phyloP scores from a whole-genome alignment of 1,140 invertebrate species.

The Drosophila baimaii region DNA sequence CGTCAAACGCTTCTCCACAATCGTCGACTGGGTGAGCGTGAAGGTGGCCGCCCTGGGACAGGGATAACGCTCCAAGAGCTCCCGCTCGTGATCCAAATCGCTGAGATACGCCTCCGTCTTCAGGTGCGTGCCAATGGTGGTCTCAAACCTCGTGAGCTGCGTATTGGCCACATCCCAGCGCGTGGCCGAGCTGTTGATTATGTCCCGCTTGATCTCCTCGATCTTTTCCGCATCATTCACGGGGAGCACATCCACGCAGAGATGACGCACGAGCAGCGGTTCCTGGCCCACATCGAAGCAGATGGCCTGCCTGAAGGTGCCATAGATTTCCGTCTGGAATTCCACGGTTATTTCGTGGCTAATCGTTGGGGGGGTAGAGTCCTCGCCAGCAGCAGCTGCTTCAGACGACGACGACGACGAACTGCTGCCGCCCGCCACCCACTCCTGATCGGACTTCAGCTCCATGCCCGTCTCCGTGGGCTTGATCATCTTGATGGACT shows the following conservation, averaged over 20 bases:
- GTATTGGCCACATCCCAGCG: constrained; percentile 87
- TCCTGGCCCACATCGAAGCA: too few species aligned
- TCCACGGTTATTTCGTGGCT: constrained; percentile 88
- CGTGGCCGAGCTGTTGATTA: constrained; percentile 86
- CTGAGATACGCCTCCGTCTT: constrained; percentile 84
- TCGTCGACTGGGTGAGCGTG: constrained; percentile 88
- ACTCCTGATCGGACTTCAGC: constrained; percentile 86
- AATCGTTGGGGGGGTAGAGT: constrained; percentile 34
- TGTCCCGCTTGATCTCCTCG: constrained; percentile 87
- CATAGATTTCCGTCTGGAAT: constrained; percentile 91
- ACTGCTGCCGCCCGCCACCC: constrained; percentile 76
- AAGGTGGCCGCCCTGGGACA: constrained; percentile 89
- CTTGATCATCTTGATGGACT: constrained; percentile 84
- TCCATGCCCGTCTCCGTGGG: constrained; percentile 70
- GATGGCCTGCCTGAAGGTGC: constrained; percentile 92
- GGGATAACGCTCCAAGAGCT: constrained; percentile 88
- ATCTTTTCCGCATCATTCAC: constrained; percentile 89
- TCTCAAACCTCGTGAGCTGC: constrained; percentile 87
- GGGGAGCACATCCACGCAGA: constrained; percentile 92
- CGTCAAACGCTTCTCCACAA: constrained; percentile 88
- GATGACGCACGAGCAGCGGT: constrained; percentile 88
- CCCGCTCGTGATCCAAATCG: constrained; percentile 86
- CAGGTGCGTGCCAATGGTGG: constrained; percentile 85
- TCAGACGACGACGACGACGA: too few species aligned
- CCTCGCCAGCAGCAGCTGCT: constrained; percentile 18